A percentile compares a stretch with the other conserved stretches of the same genome.
Evolutionary conservation across 1,140 invertebrate species (phyloP).

Genomic region (Nymphalis io): DNA sequence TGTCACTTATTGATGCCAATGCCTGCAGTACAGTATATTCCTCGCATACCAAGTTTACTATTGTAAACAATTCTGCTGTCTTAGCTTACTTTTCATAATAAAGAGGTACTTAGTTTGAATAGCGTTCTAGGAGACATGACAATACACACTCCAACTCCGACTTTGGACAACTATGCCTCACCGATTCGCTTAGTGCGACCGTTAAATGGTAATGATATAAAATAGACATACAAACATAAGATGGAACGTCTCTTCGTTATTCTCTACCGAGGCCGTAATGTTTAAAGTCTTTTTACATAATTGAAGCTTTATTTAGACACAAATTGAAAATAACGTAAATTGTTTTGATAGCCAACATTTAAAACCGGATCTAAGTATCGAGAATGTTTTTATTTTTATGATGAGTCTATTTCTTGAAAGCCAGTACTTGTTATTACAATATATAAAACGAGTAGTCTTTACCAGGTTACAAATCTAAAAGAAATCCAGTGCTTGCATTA

Average conservation of each 20-base stretch:
- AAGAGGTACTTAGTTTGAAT: slow-evolving; percentile 33
- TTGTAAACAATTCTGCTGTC: slow-evolving; percentile 32
- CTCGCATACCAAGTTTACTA: slow-evolving; percentile 13
- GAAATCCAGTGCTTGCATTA: too few species aligned
- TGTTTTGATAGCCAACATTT: too few species aligned
- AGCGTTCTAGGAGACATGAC: slow-evolving; percentile 24
- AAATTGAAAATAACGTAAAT: too few species aligned
- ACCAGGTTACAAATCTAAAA: too few species aligned
- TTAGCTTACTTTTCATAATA: slow-evolving; percentile 31
- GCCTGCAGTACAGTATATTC: slow-evolving; percentile 11
- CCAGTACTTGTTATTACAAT: too few species aligned
- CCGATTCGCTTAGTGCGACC: slow-evolving; percentile 18
- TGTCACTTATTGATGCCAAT: slow-evolving; percentile 11
- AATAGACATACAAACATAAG: slow-evolving; percentile 4
- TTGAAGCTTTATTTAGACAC: too few species aligned
- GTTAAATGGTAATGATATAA: slow-evolving; percentile 31
- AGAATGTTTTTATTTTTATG: too few species aligned
- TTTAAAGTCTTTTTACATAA: neutral
- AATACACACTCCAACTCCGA: slow-evolving; percentile 29
- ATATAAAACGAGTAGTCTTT: too few species aligned
- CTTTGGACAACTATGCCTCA: slow-evolving; percentile 25
- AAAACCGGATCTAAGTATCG: too few species aligned
- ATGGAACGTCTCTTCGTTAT: neutral
- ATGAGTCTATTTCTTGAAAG: too few species aligned
- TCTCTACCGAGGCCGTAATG: neutral